Base-by-base conservation (phyloP, 2,113 vertebrate genomes). In the Rhabdomys dilectus region DNA sequence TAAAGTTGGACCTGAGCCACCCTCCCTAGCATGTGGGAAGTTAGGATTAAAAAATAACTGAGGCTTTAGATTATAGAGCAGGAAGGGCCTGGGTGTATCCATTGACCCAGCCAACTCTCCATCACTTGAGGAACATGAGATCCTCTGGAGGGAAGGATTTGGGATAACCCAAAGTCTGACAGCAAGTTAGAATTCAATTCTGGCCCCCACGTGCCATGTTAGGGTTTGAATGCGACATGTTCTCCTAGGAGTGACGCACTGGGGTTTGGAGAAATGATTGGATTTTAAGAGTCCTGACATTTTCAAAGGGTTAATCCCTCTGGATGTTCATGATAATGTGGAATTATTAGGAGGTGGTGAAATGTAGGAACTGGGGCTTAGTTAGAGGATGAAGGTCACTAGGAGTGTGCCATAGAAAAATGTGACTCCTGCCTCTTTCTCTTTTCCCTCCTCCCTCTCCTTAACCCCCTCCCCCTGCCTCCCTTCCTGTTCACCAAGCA, bases 21-120 rank as follows among this genome's bases (percentile, higher is more conserved):
- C 48, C 73, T 84, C 21, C 36, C 31, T 73, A 58, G 7, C 5
- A 5, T 29, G 5, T 76, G 21, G 17, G 51, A 91, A 85, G 51
- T 94, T 72, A 91, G 53, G 88, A 58, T 51, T 51, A 70, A 95
- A 94, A 88, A n/a, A 24, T 9, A 75, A 31, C 77, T 70, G 70
- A 92, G 17, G n/a, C 15, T 60, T 53, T 12, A 88, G 80, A 81
- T 17, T 48, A 51, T 3, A 86, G 48, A 84, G 75, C n/a, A 88
- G 51, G 42, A 81, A 85, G 58, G 26, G 53, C 31, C 45, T 92
- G 76, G 13, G 1, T 24, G 8, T 3, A 13, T 19, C 75, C 48
- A 22, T n/a, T 45, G 51, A 7, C 11, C 53, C 26, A 42, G 15
- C 29, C 42, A 22, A 3, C 42, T n/a, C 0, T 42, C 66, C 11